Evolutionary conservation across 2,113 vertebrate species (phyloP), one percentile per base, ranked within the genome.

Genomic region (Gavialis gangeticus): DNA sequence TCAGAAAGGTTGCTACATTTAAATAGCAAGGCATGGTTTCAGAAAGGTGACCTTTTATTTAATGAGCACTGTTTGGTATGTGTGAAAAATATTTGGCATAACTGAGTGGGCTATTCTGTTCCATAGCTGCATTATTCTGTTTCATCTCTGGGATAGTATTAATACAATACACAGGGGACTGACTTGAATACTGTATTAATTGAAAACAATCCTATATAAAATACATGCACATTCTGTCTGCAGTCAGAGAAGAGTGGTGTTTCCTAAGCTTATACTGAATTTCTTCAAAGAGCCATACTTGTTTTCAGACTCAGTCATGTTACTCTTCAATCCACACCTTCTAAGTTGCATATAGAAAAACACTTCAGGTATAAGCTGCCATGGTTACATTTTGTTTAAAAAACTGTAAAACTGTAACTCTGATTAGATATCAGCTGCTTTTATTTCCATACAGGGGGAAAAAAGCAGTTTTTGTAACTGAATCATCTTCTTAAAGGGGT

Each of bases 281-380:
- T 96, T 94, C 94, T 94, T 94, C 67, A 87, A 67, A 94, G 85
- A 56, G n/a, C 83, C 77, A n/a, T 80, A 82, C 19, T 57, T 81
- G 22, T 80, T 24, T 84, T 96, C 88, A 92, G 93, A 80, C n/a
- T n/a, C 89, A 66, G 66, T 81, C 59, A 85, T 83, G 88, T 86
- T 92, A 90, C 85, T 82, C 2, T 24, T 84, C 80, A 86, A 92
- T 92, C 60, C 81, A 82, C 92, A 93, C 91, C 78, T 95, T 95
- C 94, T 96, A 92, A 86, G 88, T 96, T 97, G 88, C 91, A 91
- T 84, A 79, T 86, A 67, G 46, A 46, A 94, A 96, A 94, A 4
- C 30, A 37, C 56, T 81, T 91, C 66, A 92, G 37, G 17, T 95
- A 60, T 79, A 91, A 96, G 76, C 87, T 95, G 79, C 88, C 86